Conservation (phyloP, 1,140 invertebrate genomes). For the Trichonephila clavipes region DNA sequence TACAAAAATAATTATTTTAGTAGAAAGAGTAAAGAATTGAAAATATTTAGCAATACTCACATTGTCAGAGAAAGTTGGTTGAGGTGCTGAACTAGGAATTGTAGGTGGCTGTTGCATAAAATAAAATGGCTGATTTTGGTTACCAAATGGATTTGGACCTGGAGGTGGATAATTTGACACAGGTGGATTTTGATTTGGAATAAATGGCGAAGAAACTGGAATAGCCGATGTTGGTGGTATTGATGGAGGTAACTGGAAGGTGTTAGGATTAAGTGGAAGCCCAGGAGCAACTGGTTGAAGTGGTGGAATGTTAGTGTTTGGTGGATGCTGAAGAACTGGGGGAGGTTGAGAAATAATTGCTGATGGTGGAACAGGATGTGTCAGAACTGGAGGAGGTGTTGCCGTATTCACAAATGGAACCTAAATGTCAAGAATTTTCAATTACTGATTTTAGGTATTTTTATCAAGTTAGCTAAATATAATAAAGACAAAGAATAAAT, state of each 20-base stretch:
- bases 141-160: conserved; percentile 6
- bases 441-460: no score
- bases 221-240: conserved; percentile 1
- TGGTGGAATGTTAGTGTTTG: conserved; percentile 32
- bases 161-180: conserved; percentile 48
- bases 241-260: conserved; percentile 33
- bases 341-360: conserved; percentile 17
- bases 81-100: conserved; percentile 16
- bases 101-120: conserved; percentile 54
- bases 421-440: neutral
- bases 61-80: conserved; percentile 37
- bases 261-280: conserved; percentile 30
- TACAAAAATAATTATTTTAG: no score
- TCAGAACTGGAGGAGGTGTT: conserved; percentile 24
- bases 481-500: neutral
- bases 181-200: conserved; percentile 21
- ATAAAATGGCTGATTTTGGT: conserved; percentile 59
- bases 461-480: no score
- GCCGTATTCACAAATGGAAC: conserved; percentile 39
- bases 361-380: conserved; percentile 47
- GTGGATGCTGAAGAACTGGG: conserved; percentile 11
- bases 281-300: neutral
- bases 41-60: neutral
- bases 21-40: no score
- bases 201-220: conserved; percentile 41